These are phyloP conservation scores for Andricus quercusramuli DNA, from an alignment of 2,888 invertebrate genomes.

Conservation along the genomic window DNA sequence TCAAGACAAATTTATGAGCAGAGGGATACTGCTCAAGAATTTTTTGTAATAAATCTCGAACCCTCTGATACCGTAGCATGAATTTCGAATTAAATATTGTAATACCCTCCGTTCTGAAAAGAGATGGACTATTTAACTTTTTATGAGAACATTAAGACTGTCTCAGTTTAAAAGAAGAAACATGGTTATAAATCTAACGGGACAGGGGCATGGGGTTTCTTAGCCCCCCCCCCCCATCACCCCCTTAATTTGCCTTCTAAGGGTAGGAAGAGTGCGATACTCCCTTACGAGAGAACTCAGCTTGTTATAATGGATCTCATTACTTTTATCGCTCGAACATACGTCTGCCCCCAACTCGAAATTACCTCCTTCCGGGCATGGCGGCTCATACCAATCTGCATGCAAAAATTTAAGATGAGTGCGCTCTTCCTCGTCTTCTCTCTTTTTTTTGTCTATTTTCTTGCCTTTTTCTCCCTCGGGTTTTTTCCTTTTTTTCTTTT, in stretches of 20 bases:
- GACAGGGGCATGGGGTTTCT: conserved; percentile 2
- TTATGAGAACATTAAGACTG: conserved; percentile 35
- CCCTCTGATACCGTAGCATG: neutral
- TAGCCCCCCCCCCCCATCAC: neutral
- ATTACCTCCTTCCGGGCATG: conserved; percentile 67
- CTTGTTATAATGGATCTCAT: conserved; percentile 76
- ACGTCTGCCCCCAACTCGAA: conserved; percentile 71
- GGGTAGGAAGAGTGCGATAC: conserved; percentile 52
- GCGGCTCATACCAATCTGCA: conserved; percentile 66
- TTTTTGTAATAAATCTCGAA: conserved; percentile 9
- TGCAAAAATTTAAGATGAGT: conserved; percentile 69
- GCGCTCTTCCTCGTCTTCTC: conserved; percentile 47
- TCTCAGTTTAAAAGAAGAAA: conserved; percentile 21
- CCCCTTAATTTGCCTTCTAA: conserved; percentile 31
- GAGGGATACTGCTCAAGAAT: neutral
- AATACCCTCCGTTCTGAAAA: neutral
- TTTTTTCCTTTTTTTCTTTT: conserved; percentile 24
- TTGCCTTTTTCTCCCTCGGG: neutral
- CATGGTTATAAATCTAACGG: conserved; percentile 31
- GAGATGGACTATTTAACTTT: conserved; percentile 32
- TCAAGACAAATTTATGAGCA: too few species aligned
- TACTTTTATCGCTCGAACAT: conserved; percentile 76
- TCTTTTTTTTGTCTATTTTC: conserved; percentile 17
- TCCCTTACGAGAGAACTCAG: conserved; percentile 65
- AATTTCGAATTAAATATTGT: conserved; percentile 31